A percentile compares a stretch with the other conserved stretches of the same genome.
Evolutionary conservation across 2,888 invertebrate species (phyloP).

Genomic region (Leptopilina syphax): DNA sequence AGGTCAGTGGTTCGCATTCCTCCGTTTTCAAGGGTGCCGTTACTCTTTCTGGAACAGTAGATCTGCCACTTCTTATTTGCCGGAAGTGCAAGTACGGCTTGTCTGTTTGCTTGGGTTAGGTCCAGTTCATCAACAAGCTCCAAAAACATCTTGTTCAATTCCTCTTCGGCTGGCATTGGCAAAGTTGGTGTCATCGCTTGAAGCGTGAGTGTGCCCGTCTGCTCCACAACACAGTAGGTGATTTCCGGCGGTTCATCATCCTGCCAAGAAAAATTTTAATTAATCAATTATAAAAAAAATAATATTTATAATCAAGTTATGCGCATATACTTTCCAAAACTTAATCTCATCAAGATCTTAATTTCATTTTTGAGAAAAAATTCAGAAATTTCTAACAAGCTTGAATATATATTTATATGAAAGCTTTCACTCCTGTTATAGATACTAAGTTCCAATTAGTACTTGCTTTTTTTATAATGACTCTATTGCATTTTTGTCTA

Average conservation of each 20-base stretch:
- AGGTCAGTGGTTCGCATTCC: slow-evolving; percentile 82
- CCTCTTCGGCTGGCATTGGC: slow-evolving; percentile 95
- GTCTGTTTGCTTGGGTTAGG: slow-evolving; percentile 94
- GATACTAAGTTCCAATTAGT: slow-evolving; percentile 20
- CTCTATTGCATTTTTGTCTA: slow-evolving; percentile 2
- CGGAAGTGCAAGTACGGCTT: slow-evolving; percentile 94
- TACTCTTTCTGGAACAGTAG: slow-evolving; percentile 91
- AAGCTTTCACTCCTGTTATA: slow-evolving; percentile 24
- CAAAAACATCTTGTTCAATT: slow-evolving; percentile 94
- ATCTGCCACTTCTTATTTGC: slow-evolving; percentile 99
- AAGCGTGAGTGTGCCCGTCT: slow-evolving; percentile 89
- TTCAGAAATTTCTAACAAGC: too few species aligned
- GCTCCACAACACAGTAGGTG: slow-evolving; percentile 95
- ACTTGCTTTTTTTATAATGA: slow-evolving; percentile 1
- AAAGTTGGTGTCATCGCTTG: slow-evolving; percentile 94
- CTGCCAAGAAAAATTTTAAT: slow-evolving; percentile 76
- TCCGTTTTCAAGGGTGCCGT: slow-evolving; percentile 80
- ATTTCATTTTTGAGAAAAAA: too few species aligned
- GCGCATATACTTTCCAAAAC: too few species aligned
- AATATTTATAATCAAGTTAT: too few species aligned
- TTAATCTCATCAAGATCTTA: too few species aligned
- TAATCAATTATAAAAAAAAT: slow-evolving; percentile 15
- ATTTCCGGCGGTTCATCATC: slow-evolving; percentile 98
- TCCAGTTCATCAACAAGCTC: slow-evolving; percentile 97
- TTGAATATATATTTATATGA: background rate